Evolutionary conservation across 2,113 vertebrate species (phyloP), one percentile per base, ranked within the genome.

Genomic region (Sciurus niger): DNA sequence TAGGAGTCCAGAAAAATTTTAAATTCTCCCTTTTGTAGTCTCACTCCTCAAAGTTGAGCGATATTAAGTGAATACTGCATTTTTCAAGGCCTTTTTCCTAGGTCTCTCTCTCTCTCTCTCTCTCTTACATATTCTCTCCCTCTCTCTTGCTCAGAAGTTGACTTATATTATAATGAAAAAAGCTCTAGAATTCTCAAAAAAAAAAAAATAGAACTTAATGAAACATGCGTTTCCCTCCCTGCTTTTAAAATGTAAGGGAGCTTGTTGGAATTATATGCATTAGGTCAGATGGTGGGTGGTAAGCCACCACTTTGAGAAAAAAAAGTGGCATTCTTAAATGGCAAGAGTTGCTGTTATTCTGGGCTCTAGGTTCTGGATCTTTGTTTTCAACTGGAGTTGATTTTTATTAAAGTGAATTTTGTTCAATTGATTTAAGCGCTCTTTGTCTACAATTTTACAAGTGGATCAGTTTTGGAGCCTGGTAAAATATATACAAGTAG

Each of bases 341-440:
- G 90, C 97, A 95, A 18, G 37, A 37, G 24, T 18, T 94, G 79
- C 60, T 97, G 89, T 96, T 97, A 92, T 96, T 97, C 94, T 97
- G 89, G 95, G 93, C 93, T 96, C n/a, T 28, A 34, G 70, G 48
- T 30, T 80, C 48, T 80, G 55, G 46, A 88, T 93, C 79, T 93
- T 88, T 92, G 65, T 84, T 95, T 96, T 95, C 67, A 92, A 32
- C 37, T 95, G 86, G 67, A 90, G 94, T 97, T 94, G 84, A 37
- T 87, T 97, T 96, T 96, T 90, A 97, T 96, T 91, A 95, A 96
- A 60, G 79, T 80, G 53, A 96, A 83, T 91, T 97, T 95, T 95
- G 40, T 94, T 96, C 83, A 94, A 51, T 78, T 72, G 60, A 95
- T 89, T 85, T 68, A 94, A 91, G 84, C 67, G 4, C 79, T 95